phyloP scores from a whole-genome alignment of 2,888 invertebrate genomes.

The Ormia ochracea region DNA sequence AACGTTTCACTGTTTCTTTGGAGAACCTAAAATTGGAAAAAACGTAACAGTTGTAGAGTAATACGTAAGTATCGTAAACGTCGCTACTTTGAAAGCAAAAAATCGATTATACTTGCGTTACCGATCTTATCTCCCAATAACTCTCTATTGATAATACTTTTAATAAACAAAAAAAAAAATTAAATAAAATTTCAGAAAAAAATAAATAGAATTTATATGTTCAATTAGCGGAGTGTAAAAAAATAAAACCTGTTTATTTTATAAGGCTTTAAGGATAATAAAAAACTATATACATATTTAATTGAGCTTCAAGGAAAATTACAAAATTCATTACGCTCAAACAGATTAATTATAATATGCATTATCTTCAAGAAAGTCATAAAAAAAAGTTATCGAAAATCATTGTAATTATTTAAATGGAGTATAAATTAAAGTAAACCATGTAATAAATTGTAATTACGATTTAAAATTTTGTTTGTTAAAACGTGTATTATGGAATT shows the following conservation, averaged over 20 bases:
- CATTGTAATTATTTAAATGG: conserved; percentile 30
- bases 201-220: conserved; percentile 35
- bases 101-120: conserved; percentile 57
- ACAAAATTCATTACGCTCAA: conserved; percentile 38
- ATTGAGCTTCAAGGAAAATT: conserved; percentile 30
- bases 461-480: conserved; percentile 25
- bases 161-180: conserved; percentile 34
- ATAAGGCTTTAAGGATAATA: conserved; percentile 55
- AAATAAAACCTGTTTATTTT: conserved; percentile 44
- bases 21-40: conserved; percentile 20
- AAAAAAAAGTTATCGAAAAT: conserved; percentile 30
- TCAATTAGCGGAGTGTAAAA: conserved; percentile 53
- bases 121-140: conserved; percentile 42
- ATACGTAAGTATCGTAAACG: conserved; percentile 1
- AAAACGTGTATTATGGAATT: conserved; percentile 22
- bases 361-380: conserved; percentile 32
- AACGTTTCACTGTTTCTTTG: conserved; percentile 36
- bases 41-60: conserved; percentile 18
- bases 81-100: conserved; percentile 18
- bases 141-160: conserved; percentile 28
- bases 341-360: conserved; percentile 15
- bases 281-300: conserved; percentile 19
- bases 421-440: conserved; percentile 24
- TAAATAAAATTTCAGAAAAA: conserved; percentile 11
- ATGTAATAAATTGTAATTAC: conserved; percentile 46